phyloP scores from a whole-genome alignment of 2,113 vertebrate genomes.

The Charadrius vociferus region DNA sequence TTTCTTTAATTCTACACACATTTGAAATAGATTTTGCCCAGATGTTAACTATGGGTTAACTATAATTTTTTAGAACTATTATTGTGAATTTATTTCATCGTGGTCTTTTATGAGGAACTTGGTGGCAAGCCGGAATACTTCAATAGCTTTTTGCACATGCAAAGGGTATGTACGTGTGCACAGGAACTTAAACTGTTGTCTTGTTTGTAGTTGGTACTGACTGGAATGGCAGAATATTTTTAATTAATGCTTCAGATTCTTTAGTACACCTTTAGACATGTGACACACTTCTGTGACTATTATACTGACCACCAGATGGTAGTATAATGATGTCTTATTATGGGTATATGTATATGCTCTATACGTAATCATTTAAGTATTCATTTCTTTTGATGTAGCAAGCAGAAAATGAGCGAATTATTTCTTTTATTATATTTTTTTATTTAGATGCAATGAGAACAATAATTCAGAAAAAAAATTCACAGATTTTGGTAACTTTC shows the following conservation, averaged over 20 bases:
- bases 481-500: background rate
- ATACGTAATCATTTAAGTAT: accelerated
- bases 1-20: background rate
- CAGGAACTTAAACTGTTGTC: background rate
- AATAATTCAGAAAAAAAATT: background rate
- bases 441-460: background rate
- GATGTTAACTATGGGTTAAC: background rate
- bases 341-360: background rate
- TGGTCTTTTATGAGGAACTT: background rate
- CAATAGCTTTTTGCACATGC: background rate
- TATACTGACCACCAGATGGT: conserved; percentile 49
- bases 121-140: background rate
- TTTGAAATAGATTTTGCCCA: background rate
- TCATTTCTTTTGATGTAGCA: background rate
- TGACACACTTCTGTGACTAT: accelerated
- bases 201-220: background rate
- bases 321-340: background rate
- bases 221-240: background rate
- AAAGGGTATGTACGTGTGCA: background rate
- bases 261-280: background rate
- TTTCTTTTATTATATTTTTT: background rate
- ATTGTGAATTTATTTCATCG: background rate
- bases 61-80: background rate
- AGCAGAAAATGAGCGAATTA: background rate
- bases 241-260: background rate